Base-by-base conservation (phyloP, 1,140 invertebrate genomes). In the Aphidius gifuensis region DNA sequence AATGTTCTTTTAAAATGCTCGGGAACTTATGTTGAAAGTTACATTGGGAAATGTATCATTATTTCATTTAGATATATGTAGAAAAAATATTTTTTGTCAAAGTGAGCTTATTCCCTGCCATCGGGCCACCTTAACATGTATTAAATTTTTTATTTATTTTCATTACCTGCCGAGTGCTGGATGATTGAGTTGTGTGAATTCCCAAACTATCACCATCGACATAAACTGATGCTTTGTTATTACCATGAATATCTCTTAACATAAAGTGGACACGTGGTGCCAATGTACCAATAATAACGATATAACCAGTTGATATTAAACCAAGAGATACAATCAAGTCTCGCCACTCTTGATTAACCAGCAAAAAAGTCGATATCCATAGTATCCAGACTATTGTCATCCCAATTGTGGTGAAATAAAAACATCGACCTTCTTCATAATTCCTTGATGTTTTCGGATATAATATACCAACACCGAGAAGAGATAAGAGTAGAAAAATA, bases 231-330 rank as follows among this genome's bases (percentile, higher is more conserved):
- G 69, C 54, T 9, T 67, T 66, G 55, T 79, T 81, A 5, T 78
- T 75, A 1, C 74, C 68, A 8, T 75, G 69, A 1, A 77, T 62
- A 43, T 79, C 75, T 0, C 73, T 78, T 0, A 83, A 71, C 77
- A 87, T 86, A 60, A 83, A 81, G 66, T 86, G 86, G 1, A 85
- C 82, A 60, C 84, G 80, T 5, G 86, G 86, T 58, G 86, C 79
- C 43, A 86, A 83, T 1, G 87, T 75, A 5, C 83, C 79, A 2
- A 84, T 65, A 16, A 87, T 77, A 43, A 86, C 76, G 1, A 80
- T 68, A 4, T 83, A 83, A 8, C 82, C 79, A 0, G 79, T 82
- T 6, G 76, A 74, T 9, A 84, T 62, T 8, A 83, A 73, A 5
- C 80, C 83, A 23, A 78, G 73, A 39, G 78, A 80, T 9, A 85